phyloP scores from a whole-genome alignment of 2,797 vertebrate genomes.

The Enoplosus armatus region DNA sequence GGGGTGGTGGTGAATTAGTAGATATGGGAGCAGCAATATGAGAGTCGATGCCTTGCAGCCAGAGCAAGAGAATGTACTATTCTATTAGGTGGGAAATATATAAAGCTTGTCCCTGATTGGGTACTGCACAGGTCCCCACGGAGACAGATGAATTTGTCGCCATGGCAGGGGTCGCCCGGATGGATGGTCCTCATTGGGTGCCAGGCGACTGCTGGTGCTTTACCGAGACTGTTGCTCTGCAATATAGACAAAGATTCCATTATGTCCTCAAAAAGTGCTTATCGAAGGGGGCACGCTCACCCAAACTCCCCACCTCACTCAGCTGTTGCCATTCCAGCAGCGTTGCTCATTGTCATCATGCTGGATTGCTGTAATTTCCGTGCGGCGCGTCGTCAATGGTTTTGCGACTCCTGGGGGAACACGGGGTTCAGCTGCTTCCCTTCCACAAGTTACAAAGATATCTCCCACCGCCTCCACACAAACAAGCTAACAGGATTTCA shows the following conservation, averaged over 20 bases:
- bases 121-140: slow-evolving; percentile 39
- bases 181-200: slow-evolving; percentile 64
- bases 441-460: slow-evolving; percentile 15
- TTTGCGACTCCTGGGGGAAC: slow-evolving; percentile 19
- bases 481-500: slow-evolving; percentile 59
- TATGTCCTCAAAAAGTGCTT: slow-evolving; percentile 62
- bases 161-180: slow-evolving; percentile 54
- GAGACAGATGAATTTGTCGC: slow-evolving; percentile 60
- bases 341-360: slow-evolving; percentile 56
- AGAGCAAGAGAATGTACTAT: slow-evolving; percentile 38
- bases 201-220: slow-evolving; percentile 20
- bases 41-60: slow-evolving; percentile 29
- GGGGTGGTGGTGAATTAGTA: slow-evolving; percentile 23
- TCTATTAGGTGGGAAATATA: slow-evolving; percentile 53
- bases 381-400: neutral
- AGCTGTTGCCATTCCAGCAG: slow-evolving; percentile 39
- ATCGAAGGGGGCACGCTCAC: neutral
- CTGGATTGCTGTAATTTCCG: slow-evolving; percentile 67
- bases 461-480: slow-evolving; percentile 22
- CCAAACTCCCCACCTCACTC: slow-evolving; percentile 17
- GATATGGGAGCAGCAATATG: slow-evolving; percentile 25
- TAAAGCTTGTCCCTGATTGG: slow-evolving; percentile 65
- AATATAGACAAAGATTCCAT: slow-evolving; percentile 59
- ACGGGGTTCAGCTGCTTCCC: slow-evolving; percentile 7
- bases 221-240: slow-evolving; percentile 6